A percentile compares a stretch with the other conserved stretches of the same genome.
Evolutionary conservation across 2,797 vertebrate genomes (phyloP).

Genomic region (Ibycter americanus): DNA sequence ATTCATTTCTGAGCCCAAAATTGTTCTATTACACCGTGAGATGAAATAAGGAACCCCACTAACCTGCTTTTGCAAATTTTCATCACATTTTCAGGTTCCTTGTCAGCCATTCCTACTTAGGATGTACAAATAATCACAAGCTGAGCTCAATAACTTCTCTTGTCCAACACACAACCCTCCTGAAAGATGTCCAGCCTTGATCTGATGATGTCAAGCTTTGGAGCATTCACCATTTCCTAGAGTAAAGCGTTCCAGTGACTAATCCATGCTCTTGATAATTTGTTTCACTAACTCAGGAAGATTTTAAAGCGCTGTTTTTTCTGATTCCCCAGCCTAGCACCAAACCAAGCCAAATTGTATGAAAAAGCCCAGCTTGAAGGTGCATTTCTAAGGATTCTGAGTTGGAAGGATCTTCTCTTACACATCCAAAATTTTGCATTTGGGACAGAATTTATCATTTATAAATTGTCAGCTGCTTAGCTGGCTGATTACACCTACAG

Average conservation of each 20-base stretch:
- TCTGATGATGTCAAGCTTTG: conserved; percentile 11
- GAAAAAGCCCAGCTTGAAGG: not conserved
- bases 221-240: not conserved
- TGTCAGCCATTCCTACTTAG: not conserved
- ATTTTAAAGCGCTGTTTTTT: not conserved
- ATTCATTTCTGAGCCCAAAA: conserved; percentile 7
- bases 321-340: not conserved
- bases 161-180: not conserved
- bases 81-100: not conserved
- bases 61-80: not conserved
- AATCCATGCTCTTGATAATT: not conserved
- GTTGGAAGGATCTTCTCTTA: not conserved
- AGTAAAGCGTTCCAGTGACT: not conserved
- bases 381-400: not conserved
- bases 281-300: not conserved
- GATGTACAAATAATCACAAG: not conserved
- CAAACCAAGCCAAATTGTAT: not conserved
- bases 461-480: not conserved
- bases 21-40: not conserved
- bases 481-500: not conserved
- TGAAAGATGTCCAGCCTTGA: conserved; percentile 22
- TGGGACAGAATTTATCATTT: not conserved
- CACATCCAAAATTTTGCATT: not conserved
- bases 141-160: not conserved
- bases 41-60: not conserved